These are phyloP conservation scores for Mesaphorura yosii DNA, from an alignment of 1,140 invertebrate species.

Conservation along the genomic window DNA sequence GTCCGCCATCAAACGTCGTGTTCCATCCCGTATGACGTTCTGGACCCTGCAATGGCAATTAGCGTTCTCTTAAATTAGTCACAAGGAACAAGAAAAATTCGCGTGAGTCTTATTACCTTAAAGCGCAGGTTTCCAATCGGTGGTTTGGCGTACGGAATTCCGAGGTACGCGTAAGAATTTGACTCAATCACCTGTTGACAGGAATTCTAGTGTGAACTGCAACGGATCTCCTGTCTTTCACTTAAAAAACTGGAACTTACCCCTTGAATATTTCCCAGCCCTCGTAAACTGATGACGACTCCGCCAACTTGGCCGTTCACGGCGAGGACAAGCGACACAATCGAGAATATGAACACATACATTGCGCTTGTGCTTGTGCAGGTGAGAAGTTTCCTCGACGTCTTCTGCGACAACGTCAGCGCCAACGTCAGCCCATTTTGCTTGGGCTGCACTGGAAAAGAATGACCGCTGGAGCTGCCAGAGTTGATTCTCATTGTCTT, in stretches of 20 bases:
- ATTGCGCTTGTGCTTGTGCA: too few species aligned
- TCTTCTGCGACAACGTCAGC: too few species aligned
- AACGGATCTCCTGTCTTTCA: background rate
- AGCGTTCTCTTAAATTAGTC: background rate
- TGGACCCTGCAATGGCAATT: conserved; percentile 17
- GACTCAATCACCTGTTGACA: background rate
- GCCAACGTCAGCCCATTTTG: too few species aligned
- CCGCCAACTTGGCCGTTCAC: too few species aligned
- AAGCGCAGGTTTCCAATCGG: conserved; percentile 27
- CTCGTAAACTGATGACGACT: conserved; percentile 23
- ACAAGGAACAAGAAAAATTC: background rate
- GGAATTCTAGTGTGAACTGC: background rate
- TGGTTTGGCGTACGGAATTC: conserved; percentile 29
- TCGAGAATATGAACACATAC: background rate
- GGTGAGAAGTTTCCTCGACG: too few species aligned
- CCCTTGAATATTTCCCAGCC: conserved; percentile 29
- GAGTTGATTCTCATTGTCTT: too few species aligned
- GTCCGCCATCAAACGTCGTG: conserved; percentile 23
- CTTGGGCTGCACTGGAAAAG: too few species aligned
- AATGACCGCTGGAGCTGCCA: too few species aligned
- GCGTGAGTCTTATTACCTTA: conserved; percentile 16
- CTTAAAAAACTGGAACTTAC: conserved; percentile 14
- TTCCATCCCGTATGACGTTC: conserved; percentile 31
- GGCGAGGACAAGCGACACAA: too few species aligned
- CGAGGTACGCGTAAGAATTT: conserved; percentile 24